phyloP scores from a whole-genome alignment of 2,797 vertebrate species.

The Pagetopsis macropterus region DNA sequence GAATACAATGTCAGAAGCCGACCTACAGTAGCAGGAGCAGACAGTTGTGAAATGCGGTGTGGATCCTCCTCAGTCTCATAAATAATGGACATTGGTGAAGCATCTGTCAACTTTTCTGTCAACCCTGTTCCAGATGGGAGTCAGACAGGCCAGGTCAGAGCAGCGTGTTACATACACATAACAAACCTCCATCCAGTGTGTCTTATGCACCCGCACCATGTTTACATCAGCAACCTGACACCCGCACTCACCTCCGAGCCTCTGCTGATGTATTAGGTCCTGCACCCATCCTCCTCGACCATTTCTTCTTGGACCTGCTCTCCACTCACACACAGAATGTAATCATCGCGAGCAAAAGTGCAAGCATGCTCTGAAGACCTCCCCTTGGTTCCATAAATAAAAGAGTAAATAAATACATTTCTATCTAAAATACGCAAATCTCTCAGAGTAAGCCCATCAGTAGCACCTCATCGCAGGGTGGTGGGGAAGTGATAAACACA shows the following conservation, averaged over 20 bases:
- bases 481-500: slow-evolving; percentile 53
- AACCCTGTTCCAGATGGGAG: slow-evolving; percentile 73
- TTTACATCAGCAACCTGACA: slow-evolving; percentile 72
- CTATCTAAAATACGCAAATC: slow-evolving; percentile 53
- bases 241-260: slow-evolving; percentile 65
- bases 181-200: slow-evolving; percentile 59
- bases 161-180: slow-evolving; percentile 66
- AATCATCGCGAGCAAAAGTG: slow-evolving; percentile 36
- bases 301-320: slow-evolving; percentile 1
- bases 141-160: slow-evolving; percentile 67
- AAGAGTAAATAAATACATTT: slow-evolving; percentile 11
- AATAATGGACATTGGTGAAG: slow-evolving; percentile 77
- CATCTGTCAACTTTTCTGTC: slow-evolving; percentile 79
- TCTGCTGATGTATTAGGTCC: slow-evolving; percentile 64
- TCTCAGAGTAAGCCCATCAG: slow-evolving; percentile 27
- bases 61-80: slow-evolving; percentile 75
- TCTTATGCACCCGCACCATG: slow-evolving; percentile 54
- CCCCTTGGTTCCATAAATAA: slow-evolving; percentile 60
- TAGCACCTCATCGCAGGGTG: slow-evolving; percentile 35
- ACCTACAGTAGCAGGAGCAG: slow-evolving; percentile 62
- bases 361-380: slow-evolving; percentile 35
- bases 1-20: slow-evolving; percentile 60
- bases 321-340: slow-evolving; percentile 31
- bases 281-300: slow-evolving; percentile 23
- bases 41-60: slow-evolving; percentile 58